phyloP scores from a whole-genome alignment of 2,888 invertebrate species.

The Acronicta leporina region DNA sequence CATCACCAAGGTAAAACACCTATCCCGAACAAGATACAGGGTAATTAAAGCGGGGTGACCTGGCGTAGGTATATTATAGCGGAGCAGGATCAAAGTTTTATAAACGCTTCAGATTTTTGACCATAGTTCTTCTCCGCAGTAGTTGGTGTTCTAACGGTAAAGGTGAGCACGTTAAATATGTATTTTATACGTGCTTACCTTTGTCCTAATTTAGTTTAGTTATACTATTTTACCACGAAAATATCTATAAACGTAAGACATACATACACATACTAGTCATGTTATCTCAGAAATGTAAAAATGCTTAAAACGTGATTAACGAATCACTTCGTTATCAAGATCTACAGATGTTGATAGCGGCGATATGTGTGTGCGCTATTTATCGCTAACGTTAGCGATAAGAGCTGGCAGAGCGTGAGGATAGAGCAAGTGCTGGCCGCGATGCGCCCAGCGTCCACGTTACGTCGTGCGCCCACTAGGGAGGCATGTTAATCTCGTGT shows the following conservation, averaged over 20 bases:
- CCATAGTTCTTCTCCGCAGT: no score
- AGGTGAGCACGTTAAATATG: no score
- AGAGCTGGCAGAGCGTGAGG: conserved; percentile 22
- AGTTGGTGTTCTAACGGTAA: no score
- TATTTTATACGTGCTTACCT: no score
- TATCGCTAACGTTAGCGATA: conserved; percentile 29
- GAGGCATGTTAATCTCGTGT: conserved; percentile 80
- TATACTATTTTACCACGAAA: not conserved
- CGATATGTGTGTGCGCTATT: conserved; percentile 35
- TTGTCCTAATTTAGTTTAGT: no score
- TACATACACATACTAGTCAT: conserved; percentile 7
- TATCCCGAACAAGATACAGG: no score
- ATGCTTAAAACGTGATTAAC: conserved; percentile 40
- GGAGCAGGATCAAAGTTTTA: no score
- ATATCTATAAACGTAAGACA: not conserved
- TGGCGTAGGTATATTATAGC: no score
- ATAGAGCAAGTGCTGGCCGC: conserved; percentile 7
- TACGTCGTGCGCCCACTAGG: conserved; percentile 53
- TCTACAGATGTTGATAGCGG: conserved; percentile 41
- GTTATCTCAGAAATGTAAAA: conserved; percentile 23
- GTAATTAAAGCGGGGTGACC: no score
- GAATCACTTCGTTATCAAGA: conserved; percentile 45
- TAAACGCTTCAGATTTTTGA: no score
- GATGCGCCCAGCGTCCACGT: conserved; percentile 19
- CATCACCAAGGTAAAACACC: no score